phyloP scores from a whole-genome alignment of 2,113 vertebrate species.

The Actenoides hombroni region DNA sequence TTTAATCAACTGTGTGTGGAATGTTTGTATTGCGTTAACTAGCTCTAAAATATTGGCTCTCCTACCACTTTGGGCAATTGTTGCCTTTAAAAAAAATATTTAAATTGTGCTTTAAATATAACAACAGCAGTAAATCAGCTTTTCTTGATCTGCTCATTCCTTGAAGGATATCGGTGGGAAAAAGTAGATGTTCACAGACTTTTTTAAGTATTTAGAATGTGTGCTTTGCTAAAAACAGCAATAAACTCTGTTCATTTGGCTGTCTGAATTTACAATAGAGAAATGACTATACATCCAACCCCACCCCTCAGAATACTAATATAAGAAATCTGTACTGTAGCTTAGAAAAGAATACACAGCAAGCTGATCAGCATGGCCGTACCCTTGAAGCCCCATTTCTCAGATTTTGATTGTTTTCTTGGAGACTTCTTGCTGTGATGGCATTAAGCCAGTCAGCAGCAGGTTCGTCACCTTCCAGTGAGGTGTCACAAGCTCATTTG shows the following conservation, averaged over 20 bases:
- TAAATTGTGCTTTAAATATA: not conserved
- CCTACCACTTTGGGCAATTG: not conserved
- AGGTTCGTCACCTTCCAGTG: not conserved
- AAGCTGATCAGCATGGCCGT: not conserved
- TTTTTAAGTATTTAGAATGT: not conserved
- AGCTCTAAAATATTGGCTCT: conserved; percentile 57
- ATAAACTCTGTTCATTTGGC: not conserved
- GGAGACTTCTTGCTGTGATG: not conserved
- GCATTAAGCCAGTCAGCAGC: not conserved
- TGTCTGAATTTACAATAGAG: not conserved
- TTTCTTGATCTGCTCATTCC: not conserved
- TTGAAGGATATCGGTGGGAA: not conserved
- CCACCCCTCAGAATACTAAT: not conserved
- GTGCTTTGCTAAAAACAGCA: not conserved
- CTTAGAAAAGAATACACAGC: not conserved
- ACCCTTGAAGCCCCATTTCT: not conserved
- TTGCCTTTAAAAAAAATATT: not conserved
- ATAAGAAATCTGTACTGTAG: not conserved
- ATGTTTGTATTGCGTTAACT: conserved; percentile 67
- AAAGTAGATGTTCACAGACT: not conserved
- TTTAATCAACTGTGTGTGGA: conserved; percentile 72
- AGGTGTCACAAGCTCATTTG: not conserved
- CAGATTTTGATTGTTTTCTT: not conserved
- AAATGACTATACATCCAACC: not conserved
- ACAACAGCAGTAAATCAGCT: not conserved